Conservation (phyloP, 2,113 vertebrate species). For the Gila orcuttii region DNA sequence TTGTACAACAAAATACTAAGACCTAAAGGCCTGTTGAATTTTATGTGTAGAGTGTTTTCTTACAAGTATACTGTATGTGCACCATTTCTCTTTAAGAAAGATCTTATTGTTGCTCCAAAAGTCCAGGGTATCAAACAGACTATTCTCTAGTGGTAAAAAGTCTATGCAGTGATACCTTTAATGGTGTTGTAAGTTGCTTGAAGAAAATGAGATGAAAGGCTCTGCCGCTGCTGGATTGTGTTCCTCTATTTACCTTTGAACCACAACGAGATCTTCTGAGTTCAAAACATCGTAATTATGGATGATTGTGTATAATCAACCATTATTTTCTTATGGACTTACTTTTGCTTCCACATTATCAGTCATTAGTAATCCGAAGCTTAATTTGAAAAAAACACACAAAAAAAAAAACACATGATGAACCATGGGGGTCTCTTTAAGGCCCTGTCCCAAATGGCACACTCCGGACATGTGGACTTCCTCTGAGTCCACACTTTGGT, state of each 20-base stretch:
- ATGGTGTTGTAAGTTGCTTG: not conserved
- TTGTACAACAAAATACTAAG: no score
- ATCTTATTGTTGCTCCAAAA: not conserved
- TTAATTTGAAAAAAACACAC: no score
- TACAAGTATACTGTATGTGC: no score
- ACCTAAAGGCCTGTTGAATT: not conserved
- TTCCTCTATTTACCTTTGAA: constrained; percentile 10
- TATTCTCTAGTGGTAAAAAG: not conserved
- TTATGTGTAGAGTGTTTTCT: not conserved
- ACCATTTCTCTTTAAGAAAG: not conserved
- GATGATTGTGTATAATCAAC: constrained; percentile 12
- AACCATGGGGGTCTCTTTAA: not conserved
- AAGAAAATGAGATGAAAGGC: constrained; percentile 26
- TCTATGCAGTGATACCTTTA: not conserved
- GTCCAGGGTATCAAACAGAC: not conserved
- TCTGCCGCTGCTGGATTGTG: not conserved
- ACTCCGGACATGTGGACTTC: no score
- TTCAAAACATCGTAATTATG: constrained; percentile 25
- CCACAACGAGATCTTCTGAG: not conserved
- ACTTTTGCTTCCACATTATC: not conserved
- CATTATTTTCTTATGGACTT: not conserved
- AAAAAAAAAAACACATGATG: not conserved
- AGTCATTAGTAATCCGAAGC: not conserved
- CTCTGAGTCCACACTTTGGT: no score
- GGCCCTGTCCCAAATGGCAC: no score